phyloP scores from a whole-genome alignment of 2,113 vertebrate genomes.

The Brachyhypopomus gauderio region DNA sequence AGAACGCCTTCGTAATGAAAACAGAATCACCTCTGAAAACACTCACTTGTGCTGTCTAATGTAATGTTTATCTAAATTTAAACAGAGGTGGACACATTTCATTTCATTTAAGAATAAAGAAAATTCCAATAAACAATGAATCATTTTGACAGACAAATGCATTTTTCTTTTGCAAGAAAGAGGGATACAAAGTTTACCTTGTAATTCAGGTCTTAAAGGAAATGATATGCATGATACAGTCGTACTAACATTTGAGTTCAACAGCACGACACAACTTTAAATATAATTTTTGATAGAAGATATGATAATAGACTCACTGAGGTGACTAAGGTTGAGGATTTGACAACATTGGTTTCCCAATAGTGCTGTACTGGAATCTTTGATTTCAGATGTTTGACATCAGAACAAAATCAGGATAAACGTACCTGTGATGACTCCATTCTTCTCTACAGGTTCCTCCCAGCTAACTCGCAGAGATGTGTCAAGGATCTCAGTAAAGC shows the following conservation, averaged over 20 bases:
- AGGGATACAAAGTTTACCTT: not conserved
- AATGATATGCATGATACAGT: too few relatives aligned
- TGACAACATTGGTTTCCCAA: conserved; percentile 16
- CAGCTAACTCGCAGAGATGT: conserved; percentile 95
- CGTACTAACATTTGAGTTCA: not conserved
- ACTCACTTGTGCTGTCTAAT: conserved; percentile 38
- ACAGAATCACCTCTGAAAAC: conserved; percentile 41
- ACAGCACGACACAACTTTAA: not conserved
- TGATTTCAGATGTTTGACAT: conserved; percentile 11
- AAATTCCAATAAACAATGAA: conserved; percentile 41
- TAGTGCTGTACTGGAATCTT: conserved; percentile 8
- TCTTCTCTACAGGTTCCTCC: conserved; percentile 91
- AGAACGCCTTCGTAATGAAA: conserved; percentile 51
- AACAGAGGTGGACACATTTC: conserved; percentile 40
- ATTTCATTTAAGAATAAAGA: conserved; percentile 43
- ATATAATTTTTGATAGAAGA: conserved; percentile 11
- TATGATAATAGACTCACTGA: conserved; percentile 6
- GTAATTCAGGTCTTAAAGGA: not conserved
- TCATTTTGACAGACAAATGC: conserved; percentile 25
- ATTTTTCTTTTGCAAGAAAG: not conserved
- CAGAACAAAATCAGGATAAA: conserved; percentile 33
- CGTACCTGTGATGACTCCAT: conserved; percentile 88
- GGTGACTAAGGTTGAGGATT: conserved; percentile 4
- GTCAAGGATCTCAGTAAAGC: conserved; percentile 95
- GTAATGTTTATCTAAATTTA: conserved; percentile 42